These are phyloP conservation scores for Neosilurus mollespiculum DNA, from an alignment of 2,797 vertebrate genomes.

Conservation along the genomic window DNA sequence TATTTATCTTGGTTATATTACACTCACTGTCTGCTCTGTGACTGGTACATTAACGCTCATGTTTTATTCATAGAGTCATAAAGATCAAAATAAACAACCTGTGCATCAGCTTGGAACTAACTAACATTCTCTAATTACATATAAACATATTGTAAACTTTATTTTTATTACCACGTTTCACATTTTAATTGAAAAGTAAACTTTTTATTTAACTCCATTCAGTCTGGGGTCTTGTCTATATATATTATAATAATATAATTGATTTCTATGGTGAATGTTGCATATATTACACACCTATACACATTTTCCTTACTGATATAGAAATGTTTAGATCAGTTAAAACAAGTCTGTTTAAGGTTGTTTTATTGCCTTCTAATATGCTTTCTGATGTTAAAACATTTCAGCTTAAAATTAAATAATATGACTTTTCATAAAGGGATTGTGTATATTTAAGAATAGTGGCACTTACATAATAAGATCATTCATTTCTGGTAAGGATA, in stretches of 20 bases:
- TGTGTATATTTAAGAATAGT: not conserved
- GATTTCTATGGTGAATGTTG: not conserved
- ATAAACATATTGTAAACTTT: not conserved
- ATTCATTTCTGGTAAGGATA: not conserved
- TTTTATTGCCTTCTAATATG: not conserved
- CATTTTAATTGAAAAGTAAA: not conserved
- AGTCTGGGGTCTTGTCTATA: not conserved
- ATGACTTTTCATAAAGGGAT: not conserved
- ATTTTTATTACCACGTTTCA: not conserved
- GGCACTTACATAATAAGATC: not conserved
- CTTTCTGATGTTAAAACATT: not conserved
- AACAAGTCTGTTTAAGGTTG: not conserved
- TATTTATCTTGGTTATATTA: not conserved
- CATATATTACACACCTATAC: not conserved
- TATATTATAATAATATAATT: not conserved
- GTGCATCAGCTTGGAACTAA: not conserved
- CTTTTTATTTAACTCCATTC: not conserved
- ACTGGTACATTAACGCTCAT: not conserved
- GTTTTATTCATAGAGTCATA: not conserved
- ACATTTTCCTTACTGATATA: not conserved
- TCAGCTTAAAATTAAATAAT: not conserved
- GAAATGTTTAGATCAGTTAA: not conserved
- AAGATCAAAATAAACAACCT: not conserved
- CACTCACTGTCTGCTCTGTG: not conserved
- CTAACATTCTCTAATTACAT: conserved; percentile 1